Evolutionary conservation across 2,113 vertebrate genomes (phyloP), one percentile per base, ranked within the genome.

Genomic region (Phylloscopus trochiloides): DNA sequence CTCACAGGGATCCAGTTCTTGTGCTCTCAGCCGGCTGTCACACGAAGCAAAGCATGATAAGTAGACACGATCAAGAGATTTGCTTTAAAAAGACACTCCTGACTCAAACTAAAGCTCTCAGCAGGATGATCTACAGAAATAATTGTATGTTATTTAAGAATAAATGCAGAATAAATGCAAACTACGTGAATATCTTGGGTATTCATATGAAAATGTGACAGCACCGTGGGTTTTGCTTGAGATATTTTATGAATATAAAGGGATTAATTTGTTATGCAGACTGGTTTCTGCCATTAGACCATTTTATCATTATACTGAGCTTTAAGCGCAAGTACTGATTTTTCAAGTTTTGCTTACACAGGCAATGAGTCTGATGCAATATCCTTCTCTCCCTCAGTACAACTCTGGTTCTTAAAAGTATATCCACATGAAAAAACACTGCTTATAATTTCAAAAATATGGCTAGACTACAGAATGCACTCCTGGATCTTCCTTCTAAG

Each of bases 131-230:
- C 50, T 86, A 86, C 55, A 89, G 82, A 95, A 66, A 88, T 92
- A 94, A 90, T 42, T 84, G 67, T 72, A 59, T 57, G 88, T 70
- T 88, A 90, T 40, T 94, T 88, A 88, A 90, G 67, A 68, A 16
- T 52, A 63, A 63, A 15, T 62, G 78, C 45, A 90, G 78, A 96
- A 90, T 58, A 92, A 72, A 77, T 86, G 43, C 25, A 72, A 94
- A 48, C 34, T n/a, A 38, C 29, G 14, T 94, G 26, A 67, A 47
- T 51, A 92, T 59, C 71, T 42, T 78, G 42, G 42, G 47, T 42
- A 61, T 92, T 84, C 88, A 72, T 47, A 92, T 22, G 77, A 34
- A 96, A 96, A 87, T 75, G 71, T 86, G 81, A 93, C 75, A 96
- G 88, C 81, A 81, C 22, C 0, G 3, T 51, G 71, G 91, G 57